Conservation (phyloP, 1,140 invertebrate species). For the Homalodisca vitripennis region DNA sequence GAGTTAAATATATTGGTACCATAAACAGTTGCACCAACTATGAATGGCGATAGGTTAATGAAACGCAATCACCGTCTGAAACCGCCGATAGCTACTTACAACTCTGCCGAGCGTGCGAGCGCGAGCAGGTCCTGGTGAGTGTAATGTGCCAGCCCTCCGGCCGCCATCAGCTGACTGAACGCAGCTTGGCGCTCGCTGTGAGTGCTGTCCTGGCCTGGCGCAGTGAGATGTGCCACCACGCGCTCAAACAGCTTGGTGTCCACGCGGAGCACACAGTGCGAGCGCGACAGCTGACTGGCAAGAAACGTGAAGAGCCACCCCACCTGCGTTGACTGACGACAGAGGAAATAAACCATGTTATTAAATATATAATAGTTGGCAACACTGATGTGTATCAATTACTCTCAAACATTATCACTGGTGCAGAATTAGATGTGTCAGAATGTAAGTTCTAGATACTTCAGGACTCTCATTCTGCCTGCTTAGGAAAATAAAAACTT, state of each 20-base stretch:
- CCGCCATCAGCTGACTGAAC: slow-evolving; percentile 70
- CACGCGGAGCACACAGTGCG: slow-evolving; percentile 51
- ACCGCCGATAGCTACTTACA: slow-evolving; percentile 39
- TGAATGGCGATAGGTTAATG: too few relatives aligned
- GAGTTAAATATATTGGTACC: too few relatives aligned
- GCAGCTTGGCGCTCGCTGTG: slow-evolving; percentile 78
- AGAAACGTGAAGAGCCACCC: slow-evolving; percentile 72
- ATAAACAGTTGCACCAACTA: too few relatives aligned
- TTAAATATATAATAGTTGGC: too few relatives aligned
- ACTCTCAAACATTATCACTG: too few relatives aligned
- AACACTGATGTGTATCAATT: too few relatives aligned
- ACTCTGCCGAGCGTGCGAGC: slow-evolving; percentile 38
- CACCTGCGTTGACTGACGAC: slow-evolving; percentile 59
- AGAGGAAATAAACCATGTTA: too few relatives aligned
- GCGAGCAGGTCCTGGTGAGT: slow-evolving; percentile 34
- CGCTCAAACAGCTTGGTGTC: slow-evolving; percentile 43
- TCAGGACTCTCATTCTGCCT: too few relatives aligned
- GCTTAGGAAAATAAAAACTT: too few relatives aligned
- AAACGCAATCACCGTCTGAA: too few relatives aligned
- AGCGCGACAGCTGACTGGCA: slow-evolving; percentile 62
- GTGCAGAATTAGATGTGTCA: too few relatives aligned
- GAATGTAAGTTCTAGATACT: too few relatives aligned
- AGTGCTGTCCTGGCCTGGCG: slow-evolving; percentile 50
- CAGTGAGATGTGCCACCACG: slow-evolving; percentile 53
- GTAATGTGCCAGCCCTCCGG: slow-evolving; percentile 42